These are phyloP conservation scores for Panulirus ornatus DNA, from an alignment of 1,140 invertebrate genomes.

Conservation along the genomic window DNA sequence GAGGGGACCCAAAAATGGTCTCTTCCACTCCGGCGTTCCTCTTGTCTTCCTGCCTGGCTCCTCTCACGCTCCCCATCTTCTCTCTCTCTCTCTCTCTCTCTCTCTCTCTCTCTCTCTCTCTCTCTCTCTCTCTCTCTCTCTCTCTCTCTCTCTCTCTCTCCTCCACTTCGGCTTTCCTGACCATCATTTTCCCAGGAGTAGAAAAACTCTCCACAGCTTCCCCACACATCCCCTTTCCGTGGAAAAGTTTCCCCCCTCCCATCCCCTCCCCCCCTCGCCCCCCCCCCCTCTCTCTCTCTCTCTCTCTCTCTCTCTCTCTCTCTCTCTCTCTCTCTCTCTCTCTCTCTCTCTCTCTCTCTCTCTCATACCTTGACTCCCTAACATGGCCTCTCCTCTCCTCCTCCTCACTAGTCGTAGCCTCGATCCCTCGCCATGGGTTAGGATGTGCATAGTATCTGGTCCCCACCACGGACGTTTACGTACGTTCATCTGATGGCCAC, in stretches of 20 bases:
- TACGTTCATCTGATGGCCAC: no score
- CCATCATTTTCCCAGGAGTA: neutral
- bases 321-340: constrained; percentile 18
- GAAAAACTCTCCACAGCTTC: no score
- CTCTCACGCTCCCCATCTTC: neutral
- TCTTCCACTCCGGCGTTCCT: no score
- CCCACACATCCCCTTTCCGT: no score
- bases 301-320: constrained; percentile 6
- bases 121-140: constrained; percentile 17
- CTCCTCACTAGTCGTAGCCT: no score
- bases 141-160: neutral
- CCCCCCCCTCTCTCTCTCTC: constrained; percentile 5
- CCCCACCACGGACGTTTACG: no score
- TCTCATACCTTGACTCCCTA: neutral
- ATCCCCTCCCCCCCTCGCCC: neutral
- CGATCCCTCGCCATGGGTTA: no score
- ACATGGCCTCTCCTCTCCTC: no score
- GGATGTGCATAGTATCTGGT: no score
- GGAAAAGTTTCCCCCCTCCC: neutral
- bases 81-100: neutral
- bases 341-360: constrained; percentile 13
- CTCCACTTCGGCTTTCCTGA: neutral
- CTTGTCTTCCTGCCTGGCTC: no score
- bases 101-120: neutral
- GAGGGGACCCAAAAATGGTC: no score